Evolutionary conservation across 1,140 invertebrate species (phyloP).

Genomic region (Drosophila pseudoananassae): DNA sequence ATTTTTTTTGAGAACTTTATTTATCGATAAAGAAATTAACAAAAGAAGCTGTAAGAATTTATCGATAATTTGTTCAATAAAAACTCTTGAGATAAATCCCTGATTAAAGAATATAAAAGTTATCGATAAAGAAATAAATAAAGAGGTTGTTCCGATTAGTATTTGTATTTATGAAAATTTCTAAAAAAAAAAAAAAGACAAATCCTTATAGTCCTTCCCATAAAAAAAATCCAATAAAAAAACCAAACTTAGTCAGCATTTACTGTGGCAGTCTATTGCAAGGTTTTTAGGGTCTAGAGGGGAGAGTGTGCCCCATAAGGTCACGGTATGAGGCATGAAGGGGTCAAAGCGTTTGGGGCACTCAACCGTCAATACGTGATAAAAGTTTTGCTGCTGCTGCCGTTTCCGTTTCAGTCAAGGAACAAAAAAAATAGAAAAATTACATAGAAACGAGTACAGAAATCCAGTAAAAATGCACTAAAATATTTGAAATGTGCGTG

Average conservation of each 20-base stretch:
- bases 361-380: slow-evolving; percentile 79
- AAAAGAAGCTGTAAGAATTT: too few relatives aligned
- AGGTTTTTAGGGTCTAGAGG: background rate
- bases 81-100: too few relatives aligned
- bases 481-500: slow-evolving; percentile 80
- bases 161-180: too few relatives aligned
- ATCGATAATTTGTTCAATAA: too few relatives aligned
- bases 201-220: background rate
- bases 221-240: background rate
- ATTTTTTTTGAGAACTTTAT: too few relatives aligned
- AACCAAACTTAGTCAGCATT: background rate
- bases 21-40: too few relatives aligned
- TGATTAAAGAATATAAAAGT: too few relatives aligned
- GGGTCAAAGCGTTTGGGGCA: slow-evolving; percentile 52
- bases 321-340: slow-evolving; percentile 5
- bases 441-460: slow-evolving; percentile 33
- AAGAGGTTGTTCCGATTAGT: too few relatives aligned
- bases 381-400: slow-evolving; percentile 69
- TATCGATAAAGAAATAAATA: too few relatives aligned
- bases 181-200: too few relatives aligned
- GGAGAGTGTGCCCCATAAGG: background rate
- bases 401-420: slow-evolving; percentile 59
- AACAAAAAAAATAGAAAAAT: slow-evolving; percentile 1
- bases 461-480: slow-evolving; percentile 70
- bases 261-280: slow-evolving; percentile 16